A percentile compares a stretch with the other conserved stretches of the same genome.
Evolutionary conservation across 2,888 invertebrate species (phyloP).

Genomic region (Capitulum mitella): DNA sequence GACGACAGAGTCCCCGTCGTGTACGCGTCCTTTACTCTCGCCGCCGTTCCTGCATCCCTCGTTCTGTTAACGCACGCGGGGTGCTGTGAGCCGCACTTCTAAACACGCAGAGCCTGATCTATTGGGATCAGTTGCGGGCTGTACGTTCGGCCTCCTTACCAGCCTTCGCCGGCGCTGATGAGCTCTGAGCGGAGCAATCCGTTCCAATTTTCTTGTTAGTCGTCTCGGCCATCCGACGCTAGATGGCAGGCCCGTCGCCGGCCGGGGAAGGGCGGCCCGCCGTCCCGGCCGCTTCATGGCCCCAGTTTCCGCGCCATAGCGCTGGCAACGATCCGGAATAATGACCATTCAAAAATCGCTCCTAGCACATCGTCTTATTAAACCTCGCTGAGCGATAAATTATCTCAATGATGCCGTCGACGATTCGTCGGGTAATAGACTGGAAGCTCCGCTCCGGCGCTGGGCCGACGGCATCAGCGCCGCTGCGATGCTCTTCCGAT

Average conservation of each 20-base stretch:
- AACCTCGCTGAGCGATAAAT: conserved; percentile 20
- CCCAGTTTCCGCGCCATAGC: not conserved
- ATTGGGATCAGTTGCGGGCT: not conserved
- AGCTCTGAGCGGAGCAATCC: not conserved
- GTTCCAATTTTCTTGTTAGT: not conserved
- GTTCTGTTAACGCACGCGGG: too few relatives aligned
- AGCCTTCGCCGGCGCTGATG: not conserved
- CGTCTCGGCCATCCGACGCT: not conserved
- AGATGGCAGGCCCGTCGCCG: not conserved
- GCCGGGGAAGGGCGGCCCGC: not conserved
- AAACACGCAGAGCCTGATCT: not conserved
- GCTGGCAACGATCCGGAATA: conserved; percentile 5
- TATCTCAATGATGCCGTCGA: conserved; percentile 16
- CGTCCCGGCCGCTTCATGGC: not conserved
- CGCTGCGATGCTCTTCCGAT: too few relatives aligned
- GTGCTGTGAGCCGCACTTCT: not conserved
- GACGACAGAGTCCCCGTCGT: too few relatives aligned
- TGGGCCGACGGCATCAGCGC: too few relatives aligned
- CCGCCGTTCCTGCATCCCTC: too few relatives aligned
- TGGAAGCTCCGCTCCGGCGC: not conserved
- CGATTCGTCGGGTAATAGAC: not conserved
- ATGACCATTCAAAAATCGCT: conserved; percentile 23
- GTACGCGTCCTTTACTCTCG: too few relatives aligned
- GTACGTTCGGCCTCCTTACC: not conserved
- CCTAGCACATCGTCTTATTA: conserved; percentile 19